A percentile compares a stretch with the other conserved stretches of the same genome.
These are phyloP conservation scores for Dorcus parallelipipedus DNA, from an alignment of 2,888 invertebrate genomes.

Conservation along the genomic window DNA sequence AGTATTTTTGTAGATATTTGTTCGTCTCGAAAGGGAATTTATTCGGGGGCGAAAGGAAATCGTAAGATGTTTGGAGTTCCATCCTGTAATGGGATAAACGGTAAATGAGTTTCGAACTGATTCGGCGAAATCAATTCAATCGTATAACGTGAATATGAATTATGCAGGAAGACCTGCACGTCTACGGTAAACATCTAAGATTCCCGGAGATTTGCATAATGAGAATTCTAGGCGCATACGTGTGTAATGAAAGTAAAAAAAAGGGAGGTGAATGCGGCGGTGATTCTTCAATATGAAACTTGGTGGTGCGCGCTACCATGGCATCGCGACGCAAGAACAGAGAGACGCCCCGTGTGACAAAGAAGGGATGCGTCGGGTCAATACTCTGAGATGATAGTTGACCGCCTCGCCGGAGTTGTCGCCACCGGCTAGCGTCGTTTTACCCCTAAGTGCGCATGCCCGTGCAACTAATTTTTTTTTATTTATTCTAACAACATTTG, in stretches of 20 bases:
- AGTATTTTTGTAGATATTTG: conserved; percentile 10
- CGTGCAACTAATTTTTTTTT: conserved; percentile 15
- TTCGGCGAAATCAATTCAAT: conserved; percentile 27
- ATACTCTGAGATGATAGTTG: conserved; percentile 37
- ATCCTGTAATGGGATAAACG: conserved; percentile 26
- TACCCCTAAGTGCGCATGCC: conserved; percentile 34
- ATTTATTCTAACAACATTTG: not conserved
- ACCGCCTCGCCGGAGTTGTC: conserved; percentile 32
- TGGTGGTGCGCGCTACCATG: conserved; percentile 19
- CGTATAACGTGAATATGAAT: conserved; percentile 28
- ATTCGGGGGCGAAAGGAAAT: conserved; percentile 17
- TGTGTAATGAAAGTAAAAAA: conserved; percentile 8
- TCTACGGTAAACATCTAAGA: conserved; percentile 5
- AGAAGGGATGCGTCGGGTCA: conserved; percentile 31
- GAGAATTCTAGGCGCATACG: conserved; percentile 12
- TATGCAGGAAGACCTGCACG: conserved; percentile 19
- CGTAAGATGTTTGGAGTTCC: conserved; percentile 25
- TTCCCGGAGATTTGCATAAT: conserved; percentile 15
- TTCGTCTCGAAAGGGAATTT: conserved; percentile 4
- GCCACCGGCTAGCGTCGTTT: conserved; percentile 33
- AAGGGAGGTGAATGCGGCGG: conserved; percentile 3
- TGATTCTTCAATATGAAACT: conserved; percentile 9
- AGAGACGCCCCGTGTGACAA: conserved; percentile 11
- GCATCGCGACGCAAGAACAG: conserved; percentile 26
- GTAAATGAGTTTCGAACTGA: conserved; percentile 28